Conservation (phyloP, 2,888 invertebrate species). For the Acrobasis suavella region DNA sequence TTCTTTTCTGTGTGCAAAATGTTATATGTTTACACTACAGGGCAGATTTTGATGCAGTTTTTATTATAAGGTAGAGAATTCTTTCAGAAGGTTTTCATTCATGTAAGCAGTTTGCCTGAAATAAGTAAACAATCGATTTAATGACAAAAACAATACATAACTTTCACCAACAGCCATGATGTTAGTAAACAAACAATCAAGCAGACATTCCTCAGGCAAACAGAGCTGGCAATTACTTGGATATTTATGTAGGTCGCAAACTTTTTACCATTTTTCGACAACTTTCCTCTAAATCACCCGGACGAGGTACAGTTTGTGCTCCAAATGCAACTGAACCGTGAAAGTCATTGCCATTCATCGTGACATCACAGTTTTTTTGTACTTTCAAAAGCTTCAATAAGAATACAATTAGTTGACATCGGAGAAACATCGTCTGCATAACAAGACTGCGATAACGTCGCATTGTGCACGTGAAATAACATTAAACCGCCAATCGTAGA, state of each 20-base stretch:
- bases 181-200: constrained; percentile 41
- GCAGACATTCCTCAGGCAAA: constrained; percentile 34
- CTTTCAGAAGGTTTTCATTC: neutral
- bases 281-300: constrained; percentile 72
- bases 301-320: constrained; percentile 73
- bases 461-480: constrained; percentile 35
- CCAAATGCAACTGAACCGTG: constrained; percentile 80
- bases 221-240: constrained; percentile 28
- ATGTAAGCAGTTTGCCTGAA: neutral
- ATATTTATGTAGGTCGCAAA: constrained; percentile 50
- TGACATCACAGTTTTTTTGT: constrained; percentile 78
- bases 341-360: constrained; percentile 77
- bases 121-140: constrained; percentile 1
- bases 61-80: no score
- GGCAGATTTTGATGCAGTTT: no score
- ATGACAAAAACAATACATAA: constrained; percentile 20
- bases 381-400: constrained; percentile 61
- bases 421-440: constrained; percentile 22
- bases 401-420: constrained; percentile 25
- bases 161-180: constrained; percentile 36
- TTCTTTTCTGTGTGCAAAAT: no score
- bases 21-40: no score
- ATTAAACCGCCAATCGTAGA: constrained; percentile 38
- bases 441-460: constrained; percentile 27
- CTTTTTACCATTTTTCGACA: constrained; percentile 62